phyloP scores from a whole-genome alignment of 2,113 vertebrate genomes.

The Motacilla alba region DNA sequence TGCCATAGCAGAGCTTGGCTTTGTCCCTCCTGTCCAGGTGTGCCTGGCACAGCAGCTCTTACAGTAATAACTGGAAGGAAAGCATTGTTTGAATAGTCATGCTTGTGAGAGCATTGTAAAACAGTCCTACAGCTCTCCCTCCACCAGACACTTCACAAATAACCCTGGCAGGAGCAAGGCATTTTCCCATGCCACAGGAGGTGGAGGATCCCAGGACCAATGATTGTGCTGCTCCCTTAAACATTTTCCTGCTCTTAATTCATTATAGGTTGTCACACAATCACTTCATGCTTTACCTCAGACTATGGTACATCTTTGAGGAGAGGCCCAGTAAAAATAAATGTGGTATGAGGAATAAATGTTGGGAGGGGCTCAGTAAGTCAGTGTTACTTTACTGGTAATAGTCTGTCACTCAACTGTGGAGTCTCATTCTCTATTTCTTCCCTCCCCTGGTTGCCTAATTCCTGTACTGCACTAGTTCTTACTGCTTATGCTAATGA shows the following conservation, averaged over 20 bases:
- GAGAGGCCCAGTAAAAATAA: background rate
- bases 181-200: background rate
- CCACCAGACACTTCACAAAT: background rate
- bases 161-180: background rate
- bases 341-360: background rate
- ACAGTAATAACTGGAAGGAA: background rate
- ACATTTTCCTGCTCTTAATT: background rate
- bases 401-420: background rate
- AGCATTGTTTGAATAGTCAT: background rate
- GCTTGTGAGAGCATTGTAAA: background rate
- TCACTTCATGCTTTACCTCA: background rate
- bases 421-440: background rate
- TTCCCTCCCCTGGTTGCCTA: fast-evolving
- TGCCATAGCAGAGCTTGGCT: background rate
- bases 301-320: background rate
- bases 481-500: background rate
- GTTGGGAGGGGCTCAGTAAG: background rate
- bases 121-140: background rate
- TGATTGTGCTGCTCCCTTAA: background rate
- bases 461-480: background rate
- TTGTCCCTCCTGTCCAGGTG: background rate
- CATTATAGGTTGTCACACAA: background rate
- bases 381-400: background rate
- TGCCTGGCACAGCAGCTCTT: background rate
- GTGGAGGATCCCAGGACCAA: background rate